Percentiles rank a stretch among this genome's conserved stretches.
These are phyloP conservation scores for Sicus ferrugineus DNA, from an alignment of 2,888 invertebrate genomes.

Conservation along the genomic window DNA sequence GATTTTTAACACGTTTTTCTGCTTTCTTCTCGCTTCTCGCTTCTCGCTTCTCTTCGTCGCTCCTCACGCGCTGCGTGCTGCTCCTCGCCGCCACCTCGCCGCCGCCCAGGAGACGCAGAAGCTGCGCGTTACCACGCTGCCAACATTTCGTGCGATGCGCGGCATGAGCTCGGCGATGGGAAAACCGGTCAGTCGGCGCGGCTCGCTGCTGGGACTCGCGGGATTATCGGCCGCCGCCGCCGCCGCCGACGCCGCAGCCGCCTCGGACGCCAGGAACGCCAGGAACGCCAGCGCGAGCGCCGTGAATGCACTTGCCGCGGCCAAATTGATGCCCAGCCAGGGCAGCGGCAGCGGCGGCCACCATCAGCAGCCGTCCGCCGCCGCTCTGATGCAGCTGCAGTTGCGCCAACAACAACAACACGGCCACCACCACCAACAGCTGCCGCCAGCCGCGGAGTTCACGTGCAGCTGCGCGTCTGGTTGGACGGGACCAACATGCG, in stretches of 20 bases:
- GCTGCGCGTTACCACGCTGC: constrained; percentile 49
- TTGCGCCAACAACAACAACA: constrained; percentile 40
- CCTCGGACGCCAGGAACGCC: constrained; percentile 21
- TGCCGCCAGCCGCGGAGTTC: constrained; percentile 68
- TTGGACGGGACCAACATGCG: constrained; percentile 84
- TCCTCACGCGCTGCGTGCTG: neutral
- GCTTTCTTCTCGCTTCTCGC: constrained; percentile 16
- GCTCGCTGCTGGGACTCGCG: constrained; percentile 55
- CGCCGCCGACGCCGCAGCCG: constrained; percentile 38
- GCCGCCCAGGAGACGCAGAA: constrained; percentile 22
- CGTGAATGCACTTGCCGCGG: constrained; percentile 61
- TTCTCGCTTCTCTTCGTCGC: neutral
- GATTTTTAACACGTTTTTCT: constrained; percentile 28
- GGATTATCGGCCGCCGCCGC: constrained; percentile 49
- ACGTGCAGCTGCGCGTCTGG: constrained; percentile 83
- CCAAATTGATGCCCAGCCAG: constrained; percentile 38
- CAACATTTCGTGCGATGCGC: constrained; percentile 74
- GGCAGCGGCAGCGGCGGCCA: constrained; percentile 35
- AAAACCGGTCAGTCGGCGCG: constrained; percentile 61
- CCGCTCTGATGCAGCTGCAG: constrained; percentile 37
- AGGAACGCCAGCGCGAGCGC: constrained; percentile 34
- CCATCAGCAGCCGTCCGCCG: constrained; percentile 38
- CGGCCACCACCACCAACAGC: constrained; percentile 44
- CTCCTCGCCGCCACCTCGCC: neutral
- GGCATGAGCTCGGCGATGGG: constrained; percentile 65